Evolutionary conservation across 2,113 vertebrate genomes (phyloP), one percentile per base, ranked within the genome.

Genomic region (Poeciliopsis occidentalis): DNA sequence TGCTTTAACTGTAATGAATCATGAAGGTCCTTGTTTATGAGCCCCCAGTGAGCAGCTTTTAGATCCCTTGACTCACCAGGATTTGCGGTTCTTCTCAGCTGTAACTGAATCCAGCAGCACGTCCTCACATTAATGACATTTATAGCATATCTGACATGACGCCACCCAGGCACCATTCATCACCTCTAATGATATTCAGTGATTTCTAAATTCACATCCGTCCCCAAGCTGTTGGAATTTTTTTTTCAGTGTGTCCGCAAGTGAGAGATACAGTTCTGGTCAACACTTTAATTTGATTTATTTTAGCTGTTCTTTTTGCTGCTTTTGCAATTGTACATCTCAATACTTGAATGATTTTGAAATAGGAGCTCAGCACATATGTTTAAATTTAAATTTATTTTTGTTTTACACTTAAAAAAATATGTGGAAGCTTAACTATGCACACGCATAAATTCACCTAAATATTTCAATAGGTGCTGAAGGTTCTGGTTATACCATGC

Each of bases 131-230:
- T 67, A 70, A 62, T 70, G 41, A 26, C 66, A 70, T 82, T 80
- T 8, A 15, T 6, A 7, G 3, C 79, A 63, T 63, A 26, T 71
- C 69, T 69, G 39, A 37, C 74, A 27, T 26, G 30, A 75, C 83
- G 72, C 44, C 39, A 69, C 44, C 30, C 65, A 60, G 4, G 12
- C 67, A 32, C 61, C 27, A 8, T 71, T 61, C 3, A 15, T 60
- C 57, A 60, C 8, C 29, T 31, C 32, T 54, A 69, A 69, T 39
- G 34, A 76, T 63, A 64, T 34, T 75, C 57, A 65, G 37, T 51
- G 44, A 67, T 71, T 47, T 75, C 65, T 68, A 75, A 86, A 82
- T 86, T 27, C 29, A 78, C 63, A 77, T 72, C 67, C 72, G 34
- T 77, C 64, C 60, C 69, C 61, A n/a, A 64, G 65, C 39, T 47